A percentile compares a stretch with the other conserved stretches of the same genome.
Evolutionary conservation across 2,797 vertebrate genomes (phyloP).

Genomic region (Arremon aurantiirostris): DNA sequence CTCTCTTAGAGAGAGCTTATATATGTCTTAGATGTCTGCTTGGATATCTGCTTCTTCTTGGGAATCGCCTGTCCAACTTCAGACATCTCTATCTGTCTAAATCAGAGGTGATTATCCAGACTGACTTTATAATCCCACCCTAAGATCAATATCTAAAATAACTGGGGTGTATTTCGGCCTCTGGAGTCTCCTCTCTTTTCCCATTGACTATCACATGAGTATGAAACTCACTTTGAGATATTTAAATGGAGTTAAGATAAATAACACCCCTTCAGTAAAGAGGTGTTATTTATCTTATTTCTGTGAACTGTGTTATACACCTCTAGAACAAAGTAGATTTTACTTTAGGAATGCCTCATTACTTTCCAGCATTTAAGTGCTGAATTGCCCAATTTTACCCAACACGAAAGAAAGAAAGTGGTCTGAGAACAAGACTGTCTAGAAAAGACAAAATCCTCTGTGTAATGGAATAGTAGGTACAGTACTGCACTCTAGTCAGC

Average conservation of each 20-base stretch:
- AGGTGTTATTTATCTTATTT: neutral
- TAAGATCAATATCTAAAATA: neutral
- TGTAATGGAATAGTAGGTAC: neutral
- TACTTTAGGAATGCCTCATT: neutral
- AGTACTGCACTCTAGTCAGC: neutral
- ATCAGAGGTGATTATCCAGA: neutral
- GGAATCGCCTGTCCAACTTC: neutral
- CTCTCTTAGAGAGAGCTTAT: neutral
- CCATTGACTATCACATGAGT: neutral
- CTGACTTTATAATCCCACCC: neutral
- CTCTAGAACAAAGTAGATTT: neutral
- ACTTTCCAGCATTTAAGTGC: neutral
- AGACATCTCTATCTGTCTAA: neutral
- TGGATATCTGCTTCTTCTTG: neutral
- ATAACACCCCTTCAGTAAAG: neutral
- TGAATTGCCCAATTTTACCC: neutral
- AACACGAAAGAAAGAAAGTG: neutral
- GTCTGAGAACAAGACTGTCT: neutral
- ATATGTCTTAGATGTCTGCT: neutral
- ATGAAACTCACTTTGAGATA: neutral
- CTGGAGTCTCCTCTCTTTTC: neutral
- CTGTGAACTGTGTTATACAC: neutral
- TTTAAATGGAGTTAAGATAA: neutral
- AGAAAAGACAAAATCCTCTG: neutral
- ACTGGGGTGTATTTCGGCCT: neutral